phyloP scores from a whole-genome alignment of 2,113 vertebrate genomes.

The zebrafish (Danio rerio) region GRCz12tu NC_133192.1:44488501-44489000 shows the following conservation, averaged over 20 bases:
- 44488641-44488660: too few relatives aligned
- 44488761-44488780: neutral
- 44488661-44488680: too few relatives aligned
- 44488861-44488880: neutral
- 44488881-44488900: neutral
- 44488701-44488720: too few relatives aligned
- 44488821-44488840: neutral
- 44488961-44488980: neutral
- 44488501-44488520: too few relatives aligned
- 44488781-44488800: neutral
- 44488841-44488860: neutral
- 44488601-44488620: too few relatives aligned
- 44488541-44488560: too few relatives aligned
- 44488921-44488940: neutral
- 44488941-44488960: conserved; percentile 14
- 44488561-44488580: too few relatives aligned
- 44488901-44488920: neutral
- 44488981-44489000: neutral
- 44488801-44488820: neutral
- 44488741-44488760: neutral
- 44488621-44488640: too few relatives aligned
- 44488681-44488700: too few relatives aligned
- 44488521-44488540: too few relatives aligned
- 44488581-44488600: too few relatives aligned
- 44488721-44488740: too few relatives aligned